Evolutionary conservation across 2,113 vertebrate species (phyloP), one percentile per base, ranked within the genome.

Genomic region (Lophius piscatorius): DNA sequence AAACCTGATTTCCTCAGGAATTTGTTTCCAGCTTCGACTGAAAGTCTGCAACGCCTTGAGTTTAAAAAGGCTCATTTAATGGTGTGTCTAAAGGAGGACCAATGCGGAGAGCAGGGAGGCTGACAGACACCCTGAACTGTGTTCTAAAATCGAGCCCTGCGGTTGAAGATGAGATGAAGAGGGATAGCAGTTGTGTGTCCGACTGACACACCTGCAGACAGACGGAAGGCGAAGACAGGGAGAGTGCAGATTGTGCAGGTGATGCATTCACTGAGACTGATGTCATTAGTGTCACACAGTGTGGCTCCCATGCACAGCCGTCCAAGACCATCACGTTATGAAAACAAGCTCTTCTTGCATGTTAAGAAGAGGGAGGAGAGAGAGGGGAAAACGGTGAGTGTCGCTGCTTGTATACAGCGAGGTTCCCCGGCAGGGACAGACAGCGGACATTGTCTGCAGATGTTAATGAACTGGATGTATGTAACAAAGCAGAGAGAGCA

Each of bases 91-190:
- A 14, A 52, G 39, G 74, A 65, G 12, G 57, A 60, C 39, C 54
- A 47, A 41, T 45, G 46, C 35, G 64, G n/a, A 28, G 24, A 75
- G 46, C 29, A 9, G 64, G 23, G 42, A 56, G 22, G 24, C 49
- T 38, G 29, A 50, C 42, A 33, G 44, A 40, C 44, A 31, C 12
- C 63, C 42, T 46, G 31, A 60, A 18, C 14, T 40, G 64, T 78
- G 76, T 74, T 91, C 89, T 93, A 94, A 98, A 98, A 98, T 98
- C 95, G 95, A 98, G 93, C 95, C 95, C 95, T 94, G 95, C 89
- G 88, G 83, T 84, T 90, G 86, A 88, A 90, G 79, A 76, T 92
- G 84, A 86, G 78, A 60, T 63, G 65, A 56, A 60, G 39, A 35
- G 76, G 65, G 80, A 63, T 55, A 49, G 76, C 17, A 24, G 49